Evolutionary conservation across 2,797 vertebrate species (phyloP).

Genomic region (Tarsius wallacei): DNA sequence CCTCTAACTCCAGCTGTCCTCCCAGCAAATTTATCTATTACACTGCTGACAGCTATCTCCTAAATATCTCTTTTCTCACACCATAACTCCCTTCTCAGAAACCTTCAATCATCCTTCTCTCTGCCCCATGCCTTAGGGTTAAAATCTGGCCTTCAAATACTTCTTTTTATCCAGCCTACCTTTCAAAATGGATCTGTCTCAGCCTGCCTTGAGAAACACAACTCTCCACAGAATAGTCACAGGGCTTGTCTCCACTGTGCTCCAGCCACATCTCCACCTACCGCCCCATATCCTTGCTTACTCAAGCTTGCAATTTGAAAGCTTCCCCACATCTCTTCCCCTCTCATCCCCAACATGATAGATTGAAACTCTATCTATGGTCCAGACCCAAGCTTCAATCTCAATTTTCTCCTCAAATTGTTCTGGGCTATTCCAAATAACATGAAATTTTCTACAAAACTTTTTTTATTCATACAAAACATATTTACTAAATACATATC

Average conservation of each 20-base stretch:
- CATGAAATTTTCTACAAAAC: background rate
- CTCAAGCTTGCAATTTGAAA: background rate
- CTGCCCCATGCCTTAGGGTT: accelerated
- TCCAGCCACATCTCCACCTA: accelerated
- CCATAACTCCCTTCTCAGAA: accelerated
- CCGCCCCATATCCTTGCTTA: accelerated
- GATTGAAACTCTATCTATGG: accelerated
- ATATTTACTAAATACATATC: accelerated
- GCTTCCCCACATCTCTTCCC: background rate
- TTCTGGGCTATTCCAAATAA: background rate
- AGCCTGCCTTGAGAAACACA: background rate
- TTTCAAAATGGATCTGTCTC: background rate
- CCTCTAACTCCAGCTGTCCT: background rate
- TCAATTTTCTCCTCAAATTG: accelerated
- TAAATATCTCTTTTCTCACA: accelerated
- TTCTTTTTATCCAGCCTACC: background rate
- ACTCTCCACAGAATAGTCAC: accelerated
- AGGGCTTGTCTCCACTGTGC: too few species aligned
- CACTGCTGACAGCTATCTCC: accelerated
- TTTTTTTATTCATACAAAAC: accelerated
- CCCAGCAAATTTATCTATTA: accelerated
- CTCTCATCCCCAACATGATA: accelerated
- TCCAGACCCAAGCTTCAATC: background rate
- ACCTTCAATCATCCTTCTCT: background rate
- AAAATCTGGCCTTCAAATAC: background rate